Evolutionary conservation across 2,113 vertebrate genomes (phyloP).

Genomic region (Prolemur simus): DNA sequence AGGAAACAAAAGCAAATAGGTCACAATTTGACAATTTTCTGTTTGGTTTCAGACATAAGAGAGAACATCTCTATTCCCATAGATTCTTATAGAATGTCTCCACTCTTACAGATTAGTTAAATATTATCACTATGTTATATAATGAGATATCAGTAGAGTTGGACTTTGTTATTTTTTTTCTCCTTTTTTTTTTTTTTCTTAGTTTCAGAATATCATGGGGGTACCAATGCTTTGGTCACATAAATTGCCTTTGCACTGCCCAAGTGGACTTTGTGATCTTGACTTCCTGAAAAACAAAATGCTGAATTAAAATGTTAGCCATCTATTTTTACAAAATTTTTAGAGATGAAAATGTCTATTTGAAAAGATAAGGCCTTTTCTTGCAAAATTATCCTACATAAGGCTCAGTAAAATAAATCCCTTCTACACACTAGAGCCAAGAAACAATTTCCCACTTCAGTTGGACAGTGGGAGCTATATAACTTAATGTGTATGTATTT

Average conservation of each 20-base stretch:
- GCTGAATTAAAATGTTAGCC: neutral
- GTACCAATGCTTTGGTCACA: too few relatives aligned
- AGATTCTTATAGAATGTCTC: neutral
- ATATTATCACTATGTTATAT: neutral
- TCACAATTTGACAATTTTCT: neutral
- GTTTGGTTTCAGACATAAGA: neutral
- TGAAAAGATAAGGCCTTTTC: neutral
- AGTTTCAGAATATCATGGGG: too few relatives aligned
- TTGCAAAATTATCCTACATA: neutral
- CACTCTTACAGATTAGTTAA: neutral
- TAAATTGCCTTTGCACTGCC: too few relatives aligned
- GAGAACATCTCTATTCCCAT: neutral
- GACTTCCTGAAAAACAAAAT: neutral
- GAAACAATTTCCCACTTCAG: neutral
- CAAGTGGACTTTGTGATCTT: neutral
- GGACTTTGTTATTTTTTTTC: neutral
- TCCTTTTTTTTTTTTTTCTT: too few relatives aligned
- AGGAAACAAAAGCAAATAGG: neutral
- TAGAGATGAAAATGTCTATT: constrained; percentile 14
- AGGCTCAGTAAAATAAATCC: neutral
- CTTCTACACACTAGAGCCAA: neutral
- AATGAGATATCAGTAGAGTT: neutral
- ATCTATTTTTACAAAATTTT: neutral
- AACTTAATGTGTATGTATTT: neutral
- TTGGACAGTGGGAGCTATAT: neutral